A percentile compares a stretch with the other conserved stretches of the same genome.
These are phyloP conservation scores for Hylaeus anthracinus DNA, from an alignment of 1,140 invertebrate species.

Conservation along the genomic window DNA sequence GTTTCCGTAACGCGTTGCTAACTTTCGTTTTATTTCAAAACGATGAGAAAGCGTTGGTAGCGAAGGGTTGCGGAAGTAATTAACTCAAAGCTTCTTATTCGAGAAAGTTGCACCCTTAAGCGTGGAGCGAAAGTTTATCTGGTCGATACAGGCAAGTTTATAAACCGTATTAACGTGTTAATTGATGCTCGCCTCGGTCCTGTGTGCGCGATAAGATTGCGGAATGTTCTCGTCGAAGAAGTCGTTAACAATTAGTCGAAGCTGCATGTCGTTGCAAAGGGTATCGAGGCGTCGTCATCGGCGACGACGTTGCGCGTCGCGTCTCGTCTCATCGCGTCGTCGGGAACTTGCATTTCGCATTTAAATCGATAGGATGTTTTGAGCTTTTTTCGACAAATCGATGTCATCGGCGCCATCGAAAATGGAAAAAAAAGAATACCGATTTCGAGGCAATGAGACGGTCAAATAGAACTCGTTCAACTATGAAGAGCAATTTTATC, in stretches of 20 bases:
- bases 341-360: neutral
- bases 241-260: neutral
- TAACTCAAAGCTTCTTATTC: slow-evolving; percentile 37
- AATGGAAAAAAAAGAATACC: no score
- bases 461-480: slow-evolving; percentile 16
- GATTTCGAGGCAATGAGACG: no score
- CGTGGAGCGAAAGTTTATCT: slow-evolving; percentile 21
- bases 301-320: no score
- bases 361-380: no score
- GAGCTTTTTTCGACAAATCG: no score
- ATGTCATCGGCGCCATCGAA: no score
- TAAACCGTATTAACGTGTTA: slow-evolving; percentile 34
- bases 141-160: slow-evolving; percentile 12
- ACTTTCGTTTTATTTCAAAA: slow-evolving; percentile 10
- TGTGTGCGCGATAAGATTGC: neutral
- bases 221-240: neutral
- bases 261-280: neutral
- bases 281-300: no score
- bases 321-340: no score
- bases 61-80: slow-evolving; percentile 32
- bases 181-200: neutral
- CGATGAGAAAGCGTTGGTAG: neutral
- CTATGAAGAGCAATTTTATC: slow-evolving; percentile 16
- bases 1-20: neutral
- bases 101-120: slow-evolving; percentile 18